Base-by-base conservation (phyloP, 2,888 invertebrate species). In the Drosophila paramelanica region DNA sequence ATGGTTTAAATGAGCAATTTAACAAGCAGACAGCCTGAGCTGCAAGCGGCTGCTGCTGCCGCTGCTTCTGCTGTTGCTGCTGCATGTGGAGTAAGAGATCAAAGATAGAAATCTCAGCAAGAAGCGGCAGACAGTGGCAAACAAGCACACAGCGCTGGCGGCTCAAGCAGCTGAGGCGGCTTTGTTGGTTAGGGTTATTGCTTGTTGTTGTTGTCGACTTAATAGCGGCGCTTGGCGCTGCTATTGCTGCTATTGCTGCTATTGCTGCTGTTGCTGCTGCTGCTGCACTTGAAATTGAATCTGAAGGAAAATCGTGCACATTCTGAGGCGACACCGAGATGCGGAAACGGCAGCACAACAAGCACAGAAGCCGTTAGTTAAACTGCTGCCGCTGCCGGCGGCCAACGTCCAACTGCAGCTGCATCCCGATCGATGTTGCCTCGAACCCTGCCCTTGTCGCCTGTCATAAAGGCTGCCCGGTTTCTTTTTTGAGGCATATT, bases 21-120 rank as follows among this genome's bases (percentile, higher is more conserved):
- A 55, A 43, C 65, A 62, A 64, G 50, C 64, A 62, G 55, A 45
- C 55, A 55, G 71, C 52, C 33, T 42, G 43, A 65, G 57, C 46
- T 53, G 52, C 39, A 25, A 47, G 52, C 11, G 45, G 55, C 51
- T 47, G 53, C 43, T 43, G 60, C 49, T 36, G 33, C 11, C 49
- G 67, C 20, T 50, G 61, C 6, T 52, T 60, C 17, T 50, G 58
- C 27, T 53, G 67, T 36, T 53, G 67, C 64, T 67, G 76, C 77
- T 87, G 65, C 90, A 91, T 90, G 90, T 90, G 88, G 89, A 90
- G 90, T 90, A 88, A 90, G 90, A 83, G 91, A 91, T 90, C 91
- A 90, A 86, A 89, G 90, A 90, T 91, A 88, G 82, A 81, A 86
- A 90, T 90, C 91, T 87, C 73, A 71, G 84, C 89, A 88, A 88